phyloP scores from a whole-genome alignment of 2,113 vertebrate genomes.

The Megalops atlanticus region DNA sequence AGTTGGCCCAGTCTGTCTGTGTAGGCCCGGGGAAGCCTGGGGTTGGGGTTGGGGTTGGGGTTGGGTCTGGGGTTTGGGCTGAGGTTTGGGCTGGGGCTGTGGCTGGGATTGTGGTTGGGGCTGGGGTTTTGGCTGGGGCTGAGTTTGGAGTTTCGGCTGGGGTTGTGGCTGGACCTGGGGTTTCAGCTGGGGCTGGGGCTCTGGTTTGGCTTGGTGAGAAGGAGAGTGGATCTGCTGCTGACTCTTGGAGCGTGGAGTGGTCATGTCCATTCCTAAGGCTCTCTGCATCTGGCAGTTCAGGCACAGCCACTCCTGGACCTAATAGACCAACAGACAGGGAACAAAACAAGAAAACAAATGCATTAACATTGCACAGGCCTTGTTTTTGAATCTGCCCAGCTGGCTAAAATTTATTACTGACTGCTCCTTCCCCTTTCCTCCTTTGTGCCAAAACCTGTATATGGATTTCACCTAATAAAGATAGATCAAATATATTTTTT shows the following conservation, averaged over 20 bases:
- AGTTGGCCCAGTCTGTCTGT: conserved; percentile 46
- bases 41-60: neutral
- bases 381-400: too few relatives aligned
- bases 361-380: neutral
- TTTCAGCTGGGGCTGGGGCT: conserved; percentile 51
- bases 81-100: conserved; percentile 48
- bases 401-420: too few relatives aligned
- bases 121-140: conserved; percentile 16
- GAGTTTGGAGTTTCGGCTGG: conserved; percentile 29
- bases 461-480: too few relatives aligned
- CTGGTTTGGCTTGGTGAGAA: conserved; percentile 76
- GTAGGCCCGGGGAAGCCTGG: conserved; percentile 47
- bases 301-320: conserved; percentile 98
- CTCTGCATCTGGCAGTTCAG: conserved; percentile 99
- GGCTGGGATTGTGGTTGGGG: conserved; percentile 10
- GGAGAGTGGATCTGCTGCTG: conserved; percentile 94
- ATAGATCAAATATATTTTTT: neutral
- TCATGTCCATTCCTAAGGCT: conserved; percentile 98
- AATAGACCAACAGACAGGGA: conserved; percentile 47
- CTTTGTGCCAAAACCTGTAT: too few relatives aligned
- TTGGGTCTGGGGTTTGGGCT: conserved; percentile 44
- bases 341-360: conserved; percentile 15
- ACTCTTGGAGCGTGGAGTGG: conserved; percentile 94
- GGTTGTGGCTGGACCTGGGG: conserved; percentile 51
- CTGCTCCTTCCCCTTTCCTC: too few relatives aligned